phyloP scores from a whole-genome alignment of 2,888 invertebrate genomes.

The Netelia melanura region DNA sequence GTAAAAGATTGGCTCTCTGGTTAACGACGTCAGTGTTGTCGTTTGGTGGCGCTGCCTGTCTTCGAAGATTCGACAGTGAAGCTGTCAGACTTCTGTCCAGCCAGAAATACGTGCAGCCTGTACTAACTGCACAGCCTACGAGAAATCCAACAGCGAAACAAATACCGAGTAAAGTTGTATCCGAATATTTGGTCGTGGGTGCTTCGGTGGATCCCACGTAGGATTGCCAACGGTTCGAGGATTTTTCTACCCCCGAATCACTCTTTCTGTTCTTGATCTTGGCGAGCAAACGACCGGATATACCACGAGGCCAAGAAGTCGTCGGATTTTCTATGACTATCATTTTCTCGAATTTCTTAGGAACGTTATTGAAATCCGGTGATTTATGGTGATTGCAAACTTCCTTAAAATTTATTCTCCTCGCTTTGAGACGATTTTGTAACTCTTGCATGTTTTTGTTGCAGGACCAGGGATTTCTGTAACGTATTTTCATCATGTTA shows the following conservation, averaged over 20 bases:
- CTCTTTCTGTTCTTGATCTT: conserved; percentile 47
- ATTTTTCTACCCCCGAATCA: conserved; percentile 36
- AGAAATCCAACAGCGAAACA: conserved; percentile 78
- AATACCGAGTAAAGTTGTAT: conserved; percentile 74
- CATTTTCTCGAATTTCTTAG: conserved; percentile 65
- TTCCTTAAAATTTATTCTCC: conserved; percentile 66
- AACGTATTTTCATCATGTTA: neutral
- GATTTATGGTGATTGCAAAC: conserved; percentile 67
- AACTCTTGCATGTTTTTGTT: conserved; percentile 73
- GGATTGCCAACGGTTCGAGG: conserved; percentile 15
- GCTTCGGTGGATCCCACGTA: neutral
- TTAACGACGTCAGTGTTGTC: conserved; percentile 33
- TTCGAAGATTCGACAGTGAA: conserved; percentile 67
- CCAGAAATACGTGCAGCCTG: conserved; percentile 78
- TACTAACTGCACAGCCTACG: conserved; percentile 75
- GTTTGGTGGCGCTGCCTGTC: neutral
- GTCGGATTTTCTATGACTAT: conserved; percentile 3
- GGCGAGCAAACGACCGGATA: conserved; percentile 43
- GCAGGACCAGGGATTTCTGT: conserved; percentile 81
- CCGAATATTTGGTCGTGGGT: conserved; percentile 35
- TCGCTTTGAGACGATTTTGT: conserved; percentile 70
- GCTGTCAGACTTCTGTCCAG: conserved; percentile 71
- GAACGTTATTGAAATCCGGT: conserved; percentile 8
- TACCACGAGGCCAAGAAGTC: neutral
- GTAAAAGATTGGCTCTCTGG: conserved; percentile 76